phyloP scores from a whole-genome alignment of 2,797 vertebrate genomes.

The Epinephelus malabaricus region DNA sequence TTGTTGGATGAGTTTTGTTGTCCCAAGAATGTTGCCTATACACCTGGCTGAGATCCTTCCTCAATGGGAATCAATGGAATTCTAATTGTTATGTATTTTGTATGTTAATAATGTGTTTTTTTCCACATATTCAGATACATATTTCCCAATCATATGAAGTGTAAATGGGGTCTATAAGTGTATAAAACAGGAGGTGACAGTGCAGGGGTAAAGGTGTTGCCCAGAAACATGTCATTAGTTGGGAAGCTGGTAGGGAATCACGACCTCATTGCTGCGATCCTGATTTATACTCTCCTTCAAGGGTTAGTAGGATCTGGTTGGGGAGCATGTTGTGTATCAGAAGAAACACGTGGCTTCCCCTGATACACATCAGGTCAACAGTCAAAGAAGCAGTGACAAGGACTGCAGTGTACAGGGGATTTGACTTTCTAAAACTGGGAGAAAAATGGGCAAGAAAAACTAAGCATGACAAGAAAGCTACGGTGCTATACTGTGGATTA shows the following conservation, averaged over 20 bases:
- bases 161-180: background rate
- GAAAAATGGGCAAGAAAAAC: constrained; percentile 19
- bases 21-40: background rate
- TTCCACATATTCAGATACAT: background rate
- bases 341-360: constrained; percentile 39
- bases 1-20: background rate
- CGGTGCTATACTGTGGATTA: background rate
- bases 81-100: background rate
- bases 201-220: background rate
- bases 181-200: background rate
- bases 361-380: constrained; percentile 48
- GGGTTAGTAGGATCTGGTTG: constrained; percentile 19
- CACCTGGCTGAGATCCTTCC: background rate
- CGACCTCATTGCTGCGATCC: constrained; percentile 13
- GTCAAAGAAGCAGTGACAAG: constrained; percentile 36
- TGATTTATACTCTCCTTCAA: constrained; percentile 9
- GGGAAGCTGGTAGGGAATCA: background rate
- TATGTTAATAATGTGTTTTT: too few species aligned
- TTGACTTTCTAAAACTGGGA: constrained; percentile 4
- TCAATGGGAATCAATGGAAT: background rate
- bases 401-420: constrained; percentile 35
- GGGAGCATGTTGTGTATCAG: constrained; percentile 28
- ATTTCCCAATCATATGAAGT: background rate
- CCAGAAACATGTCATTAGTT: background rate
- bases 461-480: constrained; percentile 11